Percentiles rank a stretch among this genome's conserved stretches.
phyloP scores from a whole-genome alignment of 1,140 invertebrate species.

The Dinoponera quadriceps region DNA sequence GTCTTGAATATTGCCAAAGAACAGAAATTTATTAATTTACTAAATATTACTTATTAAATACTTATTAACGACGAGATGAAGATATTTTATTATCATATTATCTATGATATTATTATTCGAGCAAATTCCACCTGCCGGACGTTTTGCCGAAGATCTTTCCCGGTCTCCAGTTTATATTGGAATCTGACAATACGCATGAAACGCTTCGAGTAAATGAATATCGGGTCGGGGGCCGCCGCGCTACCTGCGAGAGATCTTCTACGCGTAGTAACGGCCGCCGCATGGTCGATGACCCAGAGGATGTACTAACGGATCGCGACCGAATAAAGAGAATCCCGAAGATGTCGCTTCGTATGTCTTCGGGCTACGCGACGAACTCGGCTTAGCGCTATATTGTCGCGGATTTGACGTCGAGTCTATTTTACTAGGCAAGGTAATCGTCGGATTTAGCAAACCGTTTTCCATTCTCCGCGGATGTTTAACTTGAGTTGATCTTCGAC shows the following conservation, averaged over 20 bases:
- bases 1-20: too few relatives aligned
- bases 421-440: not conserved
- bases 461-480: not conserved
- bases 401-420: not conserved
- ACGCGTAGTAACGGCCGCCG: conserved; percentile 33
- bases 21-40: too few relatives aligned
- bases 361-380: conserved; percentile 27
- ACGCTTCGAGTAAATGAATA: not conserved
- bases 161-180: too few relatives aligned
- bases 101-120: too few relatives aligned
- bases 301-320: conserved; percentile 70
- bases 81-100: too few relatives aligned
- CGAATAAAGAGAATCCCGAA: conserved; percentile 62
- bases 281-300: conserved; percentile 74
- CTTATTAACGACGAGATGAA: too few relatives aligned
- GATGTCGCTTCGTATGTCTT: conserved; percentile 52
- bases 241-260: conserved; percentile 47
- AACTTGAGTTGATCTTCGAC: too few relatives aligned
- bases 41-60: too few relatives aligned
- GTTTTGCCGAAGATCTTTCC: too few relatives aligned
- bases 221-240: conserved; percentile 27
- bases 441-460: not conserved
- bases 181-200: too few relatives aligned
- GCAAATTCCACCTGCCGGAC: too few relatives aligned
- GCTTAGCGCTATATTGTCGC: not conserved